These are phyloP conservation scores for Hanleya hanleyi DNA, from an alignment of 2,888 invertebrate species.

Conservation along the genomic window DNA sequence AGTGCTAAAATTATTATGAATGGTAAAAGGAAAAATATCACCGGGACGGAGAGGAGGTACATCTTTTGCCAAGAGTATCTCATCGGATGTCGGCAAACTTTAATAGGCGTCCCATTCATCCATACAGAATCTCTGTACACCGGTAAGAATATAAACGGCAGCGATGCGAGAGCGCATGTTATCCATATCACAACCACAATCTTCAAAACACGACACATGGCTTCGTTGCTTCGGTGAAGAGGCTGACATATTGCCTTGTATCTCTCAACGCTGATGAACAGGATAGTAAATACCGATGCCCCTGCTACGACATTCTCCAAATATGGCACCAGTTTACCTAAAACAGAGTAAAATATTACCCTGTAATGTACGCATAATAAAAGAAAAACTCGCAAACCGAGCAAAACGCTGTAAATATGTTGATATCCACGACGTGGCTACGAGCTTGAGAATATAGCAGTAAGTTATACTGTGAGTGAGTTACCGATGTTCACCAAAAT, in stretches of 20 bases:
- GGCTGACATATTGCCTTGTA: constrained; percentile 95
- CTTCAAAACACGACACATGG: constrained; percentile 20
- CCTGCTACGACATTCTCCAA: constrained; percentile 93
- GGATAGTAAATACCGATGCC: constrained; percentile 92
- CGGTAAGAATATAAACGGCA: constrained; percentile 72
- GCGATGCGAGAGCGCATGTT: constrained; percentile 57
- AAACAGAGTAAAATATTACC: constrained; percentile 58
- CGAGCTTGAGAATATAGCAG: no score
- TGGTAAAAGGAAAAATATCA: constrained; percentile 41
- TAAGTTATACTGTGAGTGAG: no score
- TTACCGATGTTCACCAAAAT: no score
- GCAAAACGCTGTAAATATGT: no score
- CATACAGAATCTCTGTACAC: constrained; percentile 34
- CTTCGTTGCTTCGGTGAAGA: constrained; percentile 75
- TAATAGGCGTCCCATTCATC: constrained; percentile 47
- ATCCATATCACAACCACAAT: constrained; percentile 45
- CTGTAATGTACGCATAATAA: no score
- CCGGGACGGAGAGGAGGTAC: constrained; percentile 31
- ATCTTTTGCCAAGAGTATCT: constrained; percentile 30
- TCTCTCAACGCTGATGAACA: constrained; percentile 94
- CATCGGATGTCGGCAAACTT: constrained; percentile 44
- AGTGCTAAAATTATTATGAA: constrained; percentile 34
- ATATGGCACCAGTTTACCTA: constrained; percentile 94
- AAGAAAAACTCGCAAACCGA: no score
- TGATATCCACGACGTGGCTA: no score